Evolutionary conservation across 2,888 invertebrate genomes (phyloP).

Genomic region (Hipparchia semele): DNA sequence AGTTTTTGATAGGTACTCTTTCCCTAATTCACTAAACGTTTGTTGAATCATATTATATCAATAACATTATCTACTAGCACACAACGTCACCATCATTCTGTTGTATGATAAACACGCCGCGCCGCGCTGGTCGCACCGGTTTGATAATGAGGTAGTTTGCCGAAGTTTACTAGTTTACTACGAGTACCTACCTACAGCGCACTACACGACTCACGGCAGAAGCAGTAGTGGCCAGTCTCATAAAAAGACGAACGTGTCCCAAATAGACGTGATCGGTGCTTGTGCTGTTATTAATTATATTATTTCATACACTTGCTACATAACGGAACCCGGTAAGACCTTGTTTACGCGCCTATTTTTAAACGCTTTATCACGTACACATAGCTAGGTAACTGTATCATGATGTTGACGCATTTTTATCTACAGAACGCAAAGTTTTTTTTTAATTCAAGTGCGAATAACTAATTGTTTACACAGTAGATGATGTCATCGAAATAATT

Average conservation of each 20-base stretch:
- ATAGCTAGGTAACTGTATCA: background rate
- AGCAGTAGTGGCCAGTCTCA: constrained; percentile 28
- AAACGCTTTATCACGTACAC: constrained; percentile 14
- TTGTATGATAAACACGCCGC: background rate
- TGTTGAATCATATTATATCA: too few relatives aligned
- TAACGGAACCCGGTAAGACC: constrained; percentile 38
- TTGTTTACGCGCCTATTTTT: constrained; percentile 36
- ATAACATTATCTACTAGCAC: background rate
- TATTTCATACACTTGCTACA: constrained; percentile 11
- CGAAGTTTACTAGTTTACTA: background rate
- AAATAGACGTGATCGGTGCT: constrained; percentile 24
- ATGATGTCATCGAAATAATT: constrained; percentile 36
- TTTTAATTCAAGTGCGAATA: constrained; percentile 11
- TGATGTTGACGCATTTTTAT: constrained; percentile 8
- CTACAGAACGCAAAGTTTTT: constrained; percentile 7
- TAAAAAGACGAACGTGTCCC: constrained; percentile 26
- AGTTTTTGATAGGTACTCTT: too few relatives aligned
- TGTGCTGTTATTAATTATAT: constrained; percentile 33
- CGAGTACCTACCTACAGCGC: background rate
- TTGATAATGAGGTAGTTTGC: background rate
- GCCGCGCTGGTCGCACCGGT: background rate
- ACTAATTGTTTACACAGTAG: constrained; percentile 1
- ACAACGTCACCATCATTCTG: background rate
- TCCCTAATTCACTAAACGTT: too few relatives aligned
- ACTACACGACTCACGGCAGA: background rate